Base-by-base conservation (phyloP, 2,113 vertebrate genomes). In the Plotosus lineatus region DNA sequence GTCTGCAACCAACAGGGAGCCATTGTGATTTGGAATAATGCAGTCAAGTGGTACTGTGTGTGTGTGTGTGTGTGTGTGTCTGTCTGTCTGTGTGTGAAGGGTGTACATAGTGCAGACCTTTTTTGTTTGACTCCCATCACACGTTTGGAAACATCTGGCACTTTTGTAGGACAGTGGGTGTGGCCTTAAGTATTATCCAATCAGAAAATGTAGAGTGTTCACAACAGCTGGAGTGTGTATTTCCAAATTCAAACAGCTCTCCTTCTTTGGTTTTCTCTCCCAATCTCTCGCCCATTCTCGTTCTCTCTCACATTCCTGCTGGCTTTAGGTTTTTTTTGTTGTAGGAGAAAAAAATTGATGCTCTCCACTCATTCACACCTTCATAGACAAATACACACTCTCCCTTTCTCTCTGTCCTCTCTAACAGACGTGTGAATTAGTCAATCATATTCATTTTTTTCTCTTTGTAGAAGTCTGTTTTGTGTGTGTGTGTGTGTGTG, bases 141-240 rank as follows among this genome's bases (percentile, higher is more conserved):
- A 88, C 90, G 92, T 89, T 91, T 92, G 91, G 81, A 86, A 91
- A 92, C 91, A 92, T 93, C 91, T 93, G 91, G 87, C 82, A 36
- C 17, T 73, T 77, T 46, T 86, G 74, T 26, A 55, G 40, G 51
- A 63, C 17, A 65, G 79, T 79, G 83, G 82, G 85, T 40, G 21
- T 36, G 82, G 68, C 61, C 44, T 48, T 78, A 17, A 28, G n/a
- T 40, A 33, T 87, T 72, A 51, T 71, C 90, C 88, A 90, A 89
- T 89, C 78, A 36, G 23, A 82, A 76, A n/a, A 50, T 55, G 14
- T 28, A 0, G 40, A 75, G 40, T 17, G 28, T 73, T 84, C 82
- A 75, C 83, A 80, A 44, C 61, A 72, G 58, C 44, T 44, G 55
- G 71, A 51, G 33, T 46, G 56, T 17, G 55, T 42, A 33, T 48